phyloP scores from a whole-genome alignment of 2,113 vertebrate genomes.

The Notarius quadriscutis region DNA sequence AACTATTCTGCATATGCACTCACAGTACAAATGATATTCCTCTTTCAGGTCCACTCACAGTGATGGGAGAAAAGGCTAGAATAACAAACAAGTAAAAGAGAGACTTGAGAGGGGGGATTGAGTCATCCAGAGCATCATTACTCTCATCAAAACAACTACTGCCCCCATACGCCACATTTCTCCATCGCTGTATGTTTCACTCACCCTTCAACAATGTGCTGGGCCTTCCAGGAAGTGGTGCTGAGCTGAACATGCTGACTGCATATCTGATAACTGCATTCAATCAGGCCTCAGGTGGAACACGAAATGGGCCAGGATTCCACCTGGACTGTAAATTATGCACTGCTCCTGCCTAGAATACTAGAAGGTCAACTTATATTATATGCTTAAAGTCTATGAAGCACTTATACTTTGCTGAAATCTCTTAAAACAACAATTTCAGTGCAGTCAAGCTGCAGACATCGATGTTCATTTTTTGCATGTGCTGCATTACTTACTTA shows the following conservation, averaged over 20 bases:
- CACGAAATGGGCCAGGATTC: constrained; percentile 1
- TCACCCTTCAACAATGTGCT: background rate
- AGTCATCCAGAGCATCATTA: constrained; percentile 63
- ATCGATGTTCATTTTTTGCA: background rate
- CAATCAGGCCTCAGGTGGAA: background rate
- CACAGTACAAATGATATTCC: background rate
- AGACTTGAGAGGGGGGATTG: constrained; percentile 54
- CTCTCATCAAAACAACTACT: constrained; percentile 50
- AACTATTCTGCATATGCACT: constrained; percentile 25
- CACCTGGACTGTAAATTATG: background rate
- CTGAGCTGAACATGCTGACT: constrained; percentile 39
- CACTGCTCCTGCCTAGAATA: background rate
- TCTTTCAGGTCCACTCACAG: constrained; percentile 16
- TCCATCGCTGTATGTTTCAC: constrained; percentile 11
- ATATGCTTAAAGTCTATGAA: background rate
- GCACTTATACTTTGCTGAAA: background rate
- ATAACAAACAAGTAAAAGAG: constrained; percentile 48
- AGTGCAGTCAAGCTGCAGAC: background rate
- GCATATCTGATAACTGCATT: constrained; percentile 33
- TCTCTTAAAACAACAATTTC: background rate
- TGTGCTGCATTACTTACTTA: background rate
- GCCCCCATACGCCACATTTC: constrained; percentile 36
- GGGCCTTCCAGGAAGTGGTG: constrained; percentile 44
- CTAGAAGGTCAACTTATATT: background rate
- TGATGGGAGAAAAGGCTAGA: constrained; percentile 32